These are phyloP conservation scores for Dasyprocta punctata DNA, from an alignment of 2,113 vertebrate species.

Conservation along the genomic window DNA sequence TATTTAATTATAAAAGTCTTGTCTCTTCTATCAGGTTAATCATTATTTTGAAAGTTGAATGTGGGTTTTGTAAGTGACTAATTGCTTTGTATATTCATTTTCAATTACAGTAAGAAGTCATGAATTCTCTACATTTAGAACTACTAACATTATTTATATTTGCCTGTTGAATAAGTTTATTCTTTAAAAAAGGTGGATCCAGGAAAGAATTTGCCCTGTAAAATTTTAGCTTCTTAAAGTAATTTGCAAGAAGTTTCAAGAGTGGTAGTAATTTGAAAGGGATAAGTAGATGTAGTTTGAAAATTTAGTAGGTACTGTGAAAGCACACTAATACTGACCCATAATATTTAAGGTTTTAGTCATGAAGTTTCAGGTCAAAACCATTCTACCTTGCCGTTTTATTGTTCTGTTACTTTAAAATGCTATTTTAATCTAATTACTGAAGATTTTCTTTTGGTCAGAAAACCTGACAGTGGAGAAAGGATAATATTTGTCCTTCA, in stretches of 20 bases:
- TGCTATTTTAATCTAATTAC: constrained; percentile 45
- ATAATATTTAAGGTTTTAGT: constrained; percentile 63
- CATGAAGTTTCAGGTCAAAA: constrained; percentile 40
- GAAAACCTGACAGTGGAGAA: neutral
- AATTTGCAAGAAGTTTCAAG: constrained; percentile 56
- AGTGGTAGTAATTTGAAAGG: constrained; percentile 40
- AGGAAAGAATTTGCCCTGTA: neutral
- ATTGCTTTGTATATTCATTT: constrained; percentile 71
- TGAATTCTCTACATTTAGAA: constrained; percentile 67
- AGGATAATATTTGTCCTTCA: neutral
- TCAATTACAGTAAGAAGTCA: constrained; percentile 68
- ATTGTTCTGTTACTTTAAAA: constrained; percentile 47
- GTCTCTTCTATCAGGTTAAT: constrained; percentile 58
- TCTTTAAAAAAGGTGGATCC: constrained; percentile 18
- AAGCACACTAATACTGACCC: constrained; percentile 56
- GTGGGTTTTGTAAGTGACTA: constrained; percentile 74
- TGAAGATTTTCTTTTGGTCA: constrained; percentile 36
- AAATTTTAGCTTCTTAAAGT: constrained; percentile 65
- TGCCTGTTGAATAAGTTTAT: constrained; percentile 59
- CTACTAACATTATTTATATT: constrained; percentile 68
- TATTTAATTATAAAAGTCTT: constrained; percentile 74
- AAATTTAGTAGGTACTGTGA: constrained; percentile 47
- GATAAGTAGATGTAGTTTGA: constrained; percentile 36
- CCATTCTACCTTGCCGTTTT: constrained; percentile 48
- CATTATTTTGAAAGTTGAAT: constrained; percentile 69